A percentile compares a stretch with the other conserved stretches of the same genome.
phyloP scores from a whole-genome alignment of 2,113 vertebrate species.

The Asarcornis scutulata region DNA sequence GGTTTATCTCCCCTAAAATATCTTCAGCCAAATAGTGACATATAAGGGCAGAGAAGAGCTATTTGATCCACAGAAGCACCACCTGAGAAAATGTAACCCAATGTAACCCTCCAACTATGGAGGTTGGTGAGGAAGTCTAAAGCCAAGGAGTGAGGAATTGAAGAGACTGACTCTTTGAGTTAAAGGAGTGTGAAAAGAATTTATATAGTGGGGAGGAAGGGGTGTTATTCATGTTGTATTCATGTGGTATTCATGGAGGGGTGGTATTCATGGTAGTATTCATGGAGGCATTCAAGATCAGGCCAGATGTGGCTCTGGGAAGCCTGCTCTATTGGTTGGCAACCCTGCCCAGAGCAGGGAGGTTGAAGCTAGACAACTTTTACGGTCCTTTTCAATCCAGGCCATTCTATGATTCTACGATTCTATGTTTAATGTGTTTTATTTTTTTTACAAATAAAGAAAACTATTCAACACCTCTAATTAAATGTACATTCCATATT shows the following conservation, averaged over 20 bases:
- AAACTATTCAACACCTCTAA: not conserved
- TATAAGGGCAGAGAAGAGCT: not conserved
- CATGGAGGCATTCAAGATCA: no score
- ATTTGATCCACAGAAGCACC: not conserved
- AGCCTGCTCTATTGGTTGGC: no score
- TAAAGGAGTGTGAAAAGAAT: not conserved
- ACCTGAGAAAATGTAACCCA: not conserved
- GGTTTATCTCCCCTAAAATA: not conserved
- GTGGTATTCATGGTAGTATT: no score
- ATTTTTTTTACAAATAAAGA: not conserved
- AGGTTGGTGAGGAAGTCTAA: not conserved
- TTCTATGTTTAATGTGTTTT: no score
- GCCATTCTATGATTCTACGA: no score
- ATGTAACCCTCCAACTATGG: not conserved
- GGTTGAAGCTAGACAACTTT: no score
- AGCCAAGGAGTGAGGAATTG: not conserved
- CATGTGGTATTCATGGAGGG: no score
- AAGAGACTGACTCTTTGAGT: not conserved
- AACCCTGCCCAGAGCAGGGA: no score
- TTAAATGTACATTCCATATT: not conserved
- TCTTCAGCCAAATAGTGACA: not conserved
- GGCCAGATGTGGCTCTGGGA: no score
- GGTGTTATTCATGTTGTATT: not conserved
- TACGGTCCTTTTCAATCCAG: no score
- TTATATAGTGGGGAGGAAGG: accelerated